Base-by-base conservation (phyloP, 2,888 invertebrate species). In the Cyclophora albipunctata region DNA sequence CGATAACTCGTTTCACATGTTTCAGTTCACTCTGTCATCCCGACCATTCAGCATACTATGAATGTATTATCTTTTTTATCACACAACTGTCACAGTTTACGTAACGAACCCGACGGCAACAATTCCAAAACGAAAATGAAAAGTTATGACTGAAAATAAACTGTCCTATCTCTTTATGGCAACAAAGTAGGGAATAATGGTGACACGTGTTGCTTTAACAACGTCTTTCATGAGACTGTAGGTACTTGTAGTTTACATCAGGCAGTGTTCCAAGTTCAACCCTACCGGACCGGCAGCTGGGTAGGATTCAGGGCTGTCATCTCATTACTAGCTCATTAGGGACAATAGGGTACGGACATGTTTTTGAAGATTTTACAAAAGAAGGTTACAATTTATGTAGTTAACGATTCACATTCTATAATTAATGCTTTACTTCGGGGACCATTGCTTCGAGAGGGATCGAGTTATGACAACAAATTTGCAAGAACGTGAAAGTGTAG, bases 131-230 rank as follows among this genome's bases (percentile, higher is more conserved):
- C 64, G 73, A 78, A 68, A 78, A 78, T 75, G 77, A 74, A 76
- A 81, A 60, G 67, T 65, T 58, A 52, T 53, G 42, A 74, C 78
- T 72, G 63, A 71, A 84, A 86, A 86, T 85, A 85, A 79, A 73
- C 76, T 57, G 64, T 59, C 62, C 69, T 71, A 78, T 77, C 78
- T 75, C 79, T 76, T 73, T 58, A 20, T 20, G 20, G 20, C 20
- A 20, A 20, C 63, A 67, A 67, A 68, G 42, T 56, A 68, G 71
- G 62, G 67, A 72, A 66, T 66, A 66, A 62, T 61, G 60, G 56
- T 66, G 64, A 58, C 60, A 62, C 83, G 79, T 69, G 73, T 76
- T 75, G 60, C 60, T 64, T 60, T 63, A 57, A 54, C 71, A 69
- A 67, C 66, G 69, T 58, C 69, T 72, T 67, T 66, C 59, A 67